Conservation (phyloP, 2,888 invertebrate species). For the Camponotus fellah region DNA sequence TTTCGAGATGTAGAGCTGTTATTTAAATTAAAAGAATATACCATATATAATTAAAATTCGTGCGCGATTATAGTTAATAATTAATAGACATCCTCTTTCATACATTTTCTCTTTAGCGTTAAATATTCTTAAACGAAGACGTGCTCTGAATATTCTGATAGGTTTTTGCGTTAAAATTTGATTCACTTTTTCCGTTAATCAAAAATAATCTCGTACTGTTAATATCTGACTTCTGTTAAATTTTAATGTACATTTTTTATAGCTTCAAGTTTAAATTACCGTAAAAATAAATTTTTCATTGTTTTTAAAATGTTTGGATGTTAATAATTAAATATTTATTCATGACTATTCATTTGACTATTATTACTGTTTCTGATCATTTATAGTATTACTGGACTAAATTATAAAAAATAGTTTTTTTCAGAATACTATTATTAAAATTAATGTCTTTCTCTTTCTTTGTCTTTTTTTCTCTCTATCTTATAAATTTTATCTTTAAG, state of each 20-base stretch:
- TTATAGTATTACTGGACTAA: not conserved
- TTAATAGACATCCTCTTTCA: not conserved
- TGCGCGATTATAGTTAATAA: not conserved
- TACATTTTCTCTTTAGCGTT: not conserved
- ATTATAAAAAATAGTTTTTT: not conserved
- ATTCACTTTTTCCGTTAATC: not conserved
- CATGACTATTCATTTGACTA: not conserved
- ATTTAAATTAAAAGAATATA: not conserved
- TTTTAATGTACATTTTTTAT: not conserved
- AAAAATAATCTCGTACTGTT: not conserved
- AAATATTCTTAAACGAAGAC: not conserved
- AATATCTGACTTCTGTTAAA: not conserved
- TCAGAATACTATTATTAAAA: not conserved
- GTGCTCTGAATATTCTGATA: not conserved
- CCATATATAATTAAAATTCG: not conserved
- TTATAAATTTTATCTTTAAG: slow-evolving; percentile 11
- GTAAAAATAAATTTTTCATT: not conserved
- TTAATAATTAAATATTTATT: not conserved
- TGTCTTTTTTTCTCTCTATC: not conserved
- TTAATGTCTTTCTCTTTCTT: not conserved
- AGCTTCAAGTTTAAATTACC: not conserved
- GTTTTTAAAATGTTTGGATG: not conserved
- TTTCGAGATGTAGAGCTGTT: not conserved
- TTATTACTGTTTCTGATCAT: not conserved
- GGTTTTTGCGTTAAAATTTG: not conserved